Evolutionary conservation across 2,113 vertebrate genomes (phyloP), one percentile per base, ranked within the genome.

Genomic region (Seriola dumerili): DNA sequence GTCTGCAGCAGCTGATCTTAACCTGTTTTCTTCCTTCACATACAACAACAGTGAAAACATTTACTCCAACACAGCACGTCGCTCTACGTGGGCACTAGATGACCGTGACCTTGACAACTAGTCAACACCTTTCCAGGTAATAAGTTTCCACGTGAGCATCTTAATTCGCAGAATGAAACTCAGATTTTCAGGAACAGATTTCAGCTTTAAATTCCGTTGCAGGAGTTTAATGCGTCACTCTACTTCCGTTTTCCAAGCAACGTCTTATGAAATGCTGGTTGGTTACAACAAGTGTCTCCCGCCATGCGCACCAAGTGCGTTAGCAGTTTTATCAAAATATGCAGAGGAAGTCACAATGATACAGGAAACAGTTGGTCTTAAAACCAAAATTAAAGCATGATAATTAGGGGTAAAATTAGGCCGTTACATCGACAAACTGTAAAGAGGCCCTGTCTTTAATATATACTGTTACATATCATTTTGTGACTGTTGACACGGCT

Each of bases 191-290:
- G 40, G 40, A 40, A 40, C 44, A 16, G 14, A 13, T 16, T 48
- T 48, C 44, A 48, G 14, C 12, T 44, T 3, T 0, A 5, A 42
- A 42, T 10, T 42, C 7, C 40, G 40, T 3, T 4, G 4, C 40
- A 6, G 40, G 29, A 29, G 29, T 29, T 29, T 29, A 29, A 29
- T 42, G 6, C 25, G 11, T 13, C 4, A 9, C 25, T 50, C 13
- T 19, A 46, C 70, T 82, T 78, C 25, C 79, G 58, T 50, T 58
- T 78, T 73, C 57, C 36, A 16, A 0, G 5, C 0, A 17, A 17
- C 32, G n/a, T 50, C 40, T 78, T 52, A 6, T 5, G 34, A 36
- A 69, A 85, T 23, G 7, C 6, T 0, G 5, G 19, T 1, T 2
- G 4, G 8, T 61, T 40, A 12, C 54, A 34, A 2, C 69, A 36